A percentile compares a stretch with the other conserved stretches of the same genome.
phyloP scores from a whole-genome alignment of 2,797 vertebrate genomes.

The Sebastes elongatus region DNA sequence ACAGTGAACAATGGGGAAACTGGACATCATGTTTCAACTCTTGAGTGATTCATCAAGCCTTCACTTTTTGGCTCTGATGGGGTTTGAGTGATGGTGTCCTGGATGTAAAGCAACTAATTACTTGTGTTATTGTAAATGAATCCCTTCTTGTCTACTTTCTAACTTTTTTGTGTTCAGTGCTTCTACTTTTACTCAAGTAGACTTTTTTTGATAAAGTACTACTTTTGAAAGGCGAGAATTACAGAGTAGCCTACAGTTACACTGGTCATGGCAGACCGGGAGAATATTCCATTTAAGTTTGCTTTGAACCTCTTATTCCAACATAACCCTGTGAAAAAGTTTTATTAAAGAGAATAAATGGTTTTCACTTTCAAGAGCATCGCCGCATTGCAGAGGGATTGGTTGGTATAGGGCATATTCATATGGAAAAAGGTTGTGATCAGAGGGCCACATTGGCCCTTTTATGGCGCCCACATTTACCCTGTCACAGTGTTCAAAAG shows the following conservation, averaged over 20 bases:
- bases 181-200: conserved; percentile 6
- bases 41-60: not conserved
- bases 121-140: not conserved
- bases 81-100: not conserved
- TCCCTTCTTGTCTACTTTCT: not conserved
- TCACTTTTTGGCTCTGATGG: not conserved
- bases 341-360: conserved; percentile 54
- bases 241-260: conserved; percentile 47
- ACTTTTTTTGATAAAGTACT: conserved; percentile 28
- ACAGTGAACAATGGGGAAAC: not conserved
- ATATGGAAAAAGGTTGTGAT: conserved; percentile 37
- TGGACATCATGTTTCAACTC: not conserved
- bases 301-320: conserved; percentile 65
- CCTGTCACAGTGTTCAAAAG: conserved; percentile 26
- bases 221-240: conserved; percentile 41
- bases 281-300: conserved; percentile 62
- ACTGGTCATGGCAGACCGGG: conserved; percentile 44
- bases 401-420: conserved; percentile 32
- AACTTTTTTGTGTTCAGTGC: conserved; percentile 16
- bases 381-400: conserved; percentile 37
- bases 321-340: conserved; percentile 50
- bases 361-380: conserved; percentile 48
- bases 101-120: not conserved
- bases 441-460: conserved; percentile 26
- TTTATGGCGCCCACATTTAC: conserved; percentile 36